Percentiles rank a stretch among this genome's conserved stretches.
Conservation (phyloP, 2,797 vertebrate species). For the Gambusia yucatana region DNA sequence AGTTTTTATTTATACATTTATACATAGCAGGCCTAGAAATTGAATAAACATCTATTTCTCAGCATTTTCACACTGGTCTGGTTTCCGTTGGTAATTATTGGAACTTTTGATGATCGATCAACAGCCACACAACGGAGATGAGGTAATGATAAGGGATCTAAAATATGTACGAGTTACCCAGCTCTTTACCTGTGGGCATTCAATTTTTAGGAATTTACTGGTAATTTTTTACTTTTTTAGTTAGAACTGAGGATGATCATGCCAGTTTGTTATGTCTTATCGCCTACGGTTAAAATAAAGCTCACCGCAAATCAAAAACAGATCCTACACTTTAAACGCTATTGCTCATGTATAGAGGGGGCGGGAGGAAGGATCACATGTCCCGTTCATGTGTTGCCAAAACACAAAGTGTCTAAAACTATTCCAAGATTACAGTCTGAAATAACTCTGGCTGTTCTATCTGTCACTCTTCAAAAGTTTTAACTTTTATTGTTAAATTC, state of each 20-base stretch:
- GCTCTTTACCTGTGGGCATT: slow-evolving; percentile 36
- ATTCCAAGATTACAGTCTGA: slow-evolving; percentile 73
- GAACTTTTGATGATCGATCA: not conserved
- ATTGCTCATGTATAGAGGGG: slow-evolving; percentile 70
- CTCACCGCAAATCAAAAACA: slow-evolving; percentile 74
- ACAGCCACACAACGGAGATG: not conserved
- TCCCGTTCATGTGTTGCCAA: slow-evolving; percentile 81
- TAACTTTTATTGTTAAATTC: slow-evolving; percentile 72
- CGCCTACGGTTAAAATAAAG: slow-evolving; percentile 73
- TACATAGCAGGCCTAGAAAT: not conserved
- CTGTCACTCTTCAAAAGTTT: slow-evolving; percentile 70
- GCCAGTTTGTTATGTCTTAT: slow-evolving; percentile 63
- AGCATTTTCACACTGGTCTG: not conserved
- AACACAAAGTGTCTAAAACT: slow-evolving; percentile 77
- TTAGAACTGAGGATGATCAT: slow-evolving; percentile 43
- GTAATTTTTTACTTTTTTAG: slow-evolving; percentile 56
- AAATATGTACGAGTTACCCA: slow-evolving; percentile 25
- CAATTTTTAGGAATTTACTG: slow-evolving; percentile 13
- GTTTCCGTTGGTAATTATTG: not conserved
- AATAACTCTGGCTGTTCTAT: slow-evolving; percentile 67
- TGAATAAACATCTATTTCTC: not conserved
- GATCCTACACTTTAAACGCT: slow-evolving; percentile 69
- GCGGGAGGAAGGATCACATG: slow-evolving; percentile 69
- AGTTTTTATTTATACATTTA: not conserved
- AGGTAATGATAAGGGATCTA: not conserved